Evolutionary conservation across 2,888 invertebrate genomes (phyloP), one percentile per base, ranked within the genome.

Genomic region (Cephus spinipes): DNA sequence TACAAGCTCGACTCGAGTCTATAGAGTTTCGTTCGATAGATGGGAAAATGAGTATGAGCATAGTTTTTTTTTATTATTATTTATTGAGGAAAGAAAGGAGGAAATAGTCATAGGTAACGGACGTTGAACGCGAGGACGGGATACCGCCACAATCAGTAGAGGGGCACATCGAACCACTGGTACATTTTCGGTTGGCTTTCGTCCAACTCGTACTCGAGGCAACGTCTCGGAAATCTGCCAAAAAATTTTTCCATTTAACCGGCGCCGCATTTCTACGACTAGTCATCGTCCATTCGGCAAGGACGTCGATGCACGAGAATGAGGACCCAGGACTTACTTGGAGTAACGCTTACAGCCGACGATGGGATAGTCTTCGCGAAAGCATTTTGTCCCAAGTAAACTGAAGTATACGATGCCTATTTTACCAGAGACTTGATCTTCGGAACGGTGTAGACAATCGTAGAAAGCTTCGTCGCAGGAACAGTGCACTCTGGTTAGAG

Each of bases 381-480:
- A 95, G 90, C 95, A 95, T 86, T 94, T 89, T 0, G 94, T 94
- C 33, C 92, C 92, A 36, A 93, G 87, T 74, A 93, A 86, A 86
- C 92, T 93, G 91, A 94, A 94, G 90, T 93, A 94, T 40, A 93
- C 87, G 77, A 91, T 89, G 73, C 92, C 92, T 74, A 92, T 88
- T 82, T 89, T 85, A 23, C 82, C 79, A 55, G 88, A 86, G 68
- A 82, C 85, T 36, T 79, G 77, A 81, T 90, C 90, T 74, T 81
- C 79, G 55, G 89, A 87, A 71, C 80, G 83, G 78, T 91, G 91
- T 79, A 94, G 91, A 85, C 94, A 94, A 73, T 91, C 86, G 78
- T 92, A 90, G 87, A 94, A 93, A 85, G 89, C 88, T 78, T 92
- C 91, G 86, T 93, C 93, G 86, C 94, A 94, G 76, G 92, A 90